phyloP scores from a whole-genome alignment of 2,113 vertebrate genomes.

The Thinocorus orbignyianus region DNA sequence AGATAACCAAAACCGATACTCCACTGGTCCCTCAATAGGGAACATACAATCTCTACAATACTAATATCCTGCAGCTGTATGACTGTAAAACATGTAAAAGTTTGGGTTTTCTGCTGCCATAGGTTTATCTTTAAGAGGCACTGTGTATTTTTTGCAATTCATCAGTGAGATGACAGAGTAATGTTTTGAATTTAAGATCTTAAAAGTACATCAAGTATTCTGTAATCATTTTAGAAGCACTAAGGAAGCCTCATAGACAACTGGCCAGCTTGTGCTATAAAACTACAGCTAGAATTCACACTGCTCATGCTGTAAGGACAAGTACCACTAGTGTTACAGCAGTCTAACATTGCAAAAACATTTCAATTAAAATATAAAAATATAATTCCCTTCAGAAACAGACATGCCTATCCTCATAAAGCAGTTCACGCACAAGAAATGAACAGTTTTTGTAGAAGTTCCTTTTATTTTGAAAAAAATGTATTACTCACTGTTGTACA shows the following conservation, averaged over 20 bases:
- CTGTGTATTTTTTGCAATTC: not conserved
- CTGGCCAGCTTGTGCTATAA: not conserved
- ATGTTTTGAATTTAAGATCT: not conserved
- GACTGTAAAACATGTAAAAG: not conserved
- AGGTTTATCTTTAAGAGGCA: not conserved
- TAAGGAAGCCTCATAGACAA: not conserved
- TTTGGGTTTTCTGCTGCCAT: not conserved
- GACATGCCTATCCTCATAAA: not conserved
- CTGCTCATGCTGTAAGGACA: not conserved
- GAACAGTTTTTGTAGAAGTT: not conserved
- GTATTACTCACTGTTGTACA: constrained; percentile 59
- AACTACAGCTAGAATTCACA: not conserved
- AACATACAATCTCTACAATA: not conserved
- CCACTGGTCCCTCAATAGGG: not conserved
- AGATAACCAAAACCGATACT: not conserved
- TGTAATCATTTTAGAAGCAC: not conserved
- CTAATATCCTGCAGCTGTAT: not conserved
- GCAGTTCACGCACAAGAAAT: not conserved
- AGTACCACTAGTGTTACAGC: not conserved
- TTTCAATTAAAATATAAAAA: not conserved
- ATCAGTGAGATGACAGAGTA: not conserved
- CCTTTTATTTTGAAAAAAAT: constrained; percentile 60
- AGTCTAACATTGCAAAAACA: not conserved
- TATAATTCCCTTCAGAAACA: not conserved
- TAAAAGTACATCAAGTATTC: not conserved